phyloP scores from a whole-genome alignment of 2,113 vertebrate genomes.

The Muntiacus reevesi region DNA sequence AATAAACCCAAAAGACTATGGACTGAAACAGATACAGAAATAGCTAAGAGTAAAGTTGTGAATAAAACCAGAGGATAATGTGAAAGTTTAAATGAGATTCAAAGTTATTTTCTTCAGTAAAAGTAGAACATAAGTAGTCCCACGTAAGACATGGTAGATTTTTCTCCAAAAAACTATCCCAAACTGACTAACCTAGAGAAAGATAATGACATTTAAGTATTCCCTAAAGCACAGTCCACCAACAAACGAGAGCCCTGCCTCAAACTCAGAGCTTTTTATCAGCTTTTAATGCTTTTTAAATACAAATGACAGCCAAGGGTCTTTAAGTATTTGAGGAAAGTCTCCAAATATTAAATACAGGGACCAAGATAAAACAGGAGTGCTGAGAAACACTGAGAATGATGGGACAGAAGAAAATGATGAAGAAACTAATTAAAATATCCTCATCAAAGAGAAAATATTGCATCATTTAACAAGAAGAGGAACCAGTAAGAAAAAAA shows the following conservation, averaged over 20 bases:
- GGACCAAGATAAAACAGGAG: not conserved
- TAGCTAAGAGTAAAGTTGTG: not conserved
- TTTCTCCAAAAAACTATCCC: not conserved
- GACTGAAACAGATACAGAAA: not conserved
- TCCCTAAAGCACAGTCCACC: not conserved
- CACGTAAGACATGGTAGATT: not conserved
- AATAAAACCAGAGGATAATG: not conserved
- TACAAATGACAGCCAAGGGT: slow-evolving; percentile 4
- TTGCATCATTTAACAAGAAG: not conserved
- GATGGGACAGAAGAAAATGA: not conserved
- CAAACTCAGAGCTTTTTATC: not conserved
- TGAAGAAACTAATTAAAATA: slow-evolving; percentile 16
- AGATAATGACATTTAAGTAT: not conserved
- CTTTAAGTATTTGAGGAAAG: not conserved
- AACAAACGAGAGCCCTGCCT: not conserved
- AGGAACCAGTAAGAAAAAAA: not conserved
- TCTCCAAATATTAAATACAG: slow-evolving; percentile 15
- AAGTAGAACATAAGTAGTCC: not conserved
- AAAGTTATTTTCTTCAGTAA: not conserved
- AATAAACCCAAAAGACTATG: not conserved
- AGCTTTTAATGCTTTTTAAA: not conserved
- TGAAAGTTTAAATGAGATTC: not conserved
- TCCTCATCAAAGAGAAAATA: not conserved
- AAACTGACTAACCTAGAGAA: not conserved
- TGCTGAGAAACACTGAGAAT: not conserved